Evolutionary conservation across 1,140 invertebrate species (phyloP).

Genomic region (Drosophila saltans): DNA sequence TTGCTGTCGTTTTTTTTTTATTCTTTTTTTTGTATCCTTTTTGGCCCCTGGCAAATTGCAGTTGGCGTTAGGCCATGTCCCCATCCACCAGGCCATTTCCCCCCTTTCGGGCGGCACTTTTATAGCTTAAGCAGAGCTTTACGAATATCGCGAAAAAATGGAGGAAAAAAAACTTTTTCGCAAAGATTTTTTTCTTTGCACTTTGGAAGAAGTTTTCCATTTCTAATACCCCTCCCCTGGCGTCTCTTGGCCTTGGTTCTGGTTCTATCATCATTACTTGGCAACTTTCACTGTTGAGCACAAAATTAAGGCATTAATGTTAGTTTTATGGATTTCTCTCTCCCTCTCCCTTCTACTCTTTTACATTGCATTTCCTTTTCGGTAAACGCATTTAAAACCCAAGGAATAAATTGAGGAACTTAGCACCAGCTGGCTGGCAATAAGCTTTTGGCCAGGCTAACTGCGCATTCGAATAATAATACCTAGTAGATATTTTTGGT

Average conservation of each 20-base stretch:
- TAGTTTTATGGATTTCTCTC: slow-evolving; percentile 67
- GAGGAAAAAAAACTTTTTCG: slow-evolving; percentile 31
- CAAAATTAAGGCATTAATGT: slow-evolving; percentile 77
- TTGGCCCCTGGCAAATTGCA: slow-evolving; percentile 31
- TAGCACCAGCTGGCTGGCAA: slow-evolving; percentile 45
- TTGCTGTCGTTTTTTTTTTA: not conserved
- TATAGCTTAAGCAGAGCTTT: slow-evolving; percentile 60
- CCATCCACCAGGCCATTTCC: not conserved
- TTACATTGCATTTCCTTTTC: slow-evolving; percentile 54
- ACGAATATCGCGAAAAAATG: slow-evolving; percentile 4
- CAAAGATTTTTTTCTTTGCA: slow-evolving; percentile 39
- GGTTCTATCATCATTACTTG: slow-evolving; percentile 28
- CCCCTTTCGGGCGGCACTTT: slow-evolving; percentile 34
- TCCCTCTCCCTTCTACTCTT: not conserved
- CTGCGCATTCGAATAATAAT: slow-evolving; percentile 18
- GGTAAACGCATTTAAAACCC: slow-evolving; percentile 61
- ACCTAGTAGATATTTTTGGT: slow-evolving; percentile 4
- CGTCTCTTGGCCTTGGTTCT: slow-evolving; percentile 7
- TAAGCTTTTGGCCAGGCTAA: slow-evolving; percentile 26
- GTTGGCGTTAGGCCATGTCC: slow-evolving; percentile 39
- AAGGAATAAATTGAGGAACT: slow-evolving; percentile 47
- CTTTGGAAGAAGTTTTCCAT: slow-evolving; percentile 40
- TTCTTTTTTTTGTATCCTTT: slow-evolving; percentile 14
- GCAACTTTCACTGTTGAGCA: slow-evolving; percentile 66
- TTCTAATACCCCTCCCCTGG: not conserved